Evolutionary conservation across 2,797 vertebrate species (phyloP), one percentile per base, ranked within the genome.

Genomic region (Mus minutoides): DNA sequence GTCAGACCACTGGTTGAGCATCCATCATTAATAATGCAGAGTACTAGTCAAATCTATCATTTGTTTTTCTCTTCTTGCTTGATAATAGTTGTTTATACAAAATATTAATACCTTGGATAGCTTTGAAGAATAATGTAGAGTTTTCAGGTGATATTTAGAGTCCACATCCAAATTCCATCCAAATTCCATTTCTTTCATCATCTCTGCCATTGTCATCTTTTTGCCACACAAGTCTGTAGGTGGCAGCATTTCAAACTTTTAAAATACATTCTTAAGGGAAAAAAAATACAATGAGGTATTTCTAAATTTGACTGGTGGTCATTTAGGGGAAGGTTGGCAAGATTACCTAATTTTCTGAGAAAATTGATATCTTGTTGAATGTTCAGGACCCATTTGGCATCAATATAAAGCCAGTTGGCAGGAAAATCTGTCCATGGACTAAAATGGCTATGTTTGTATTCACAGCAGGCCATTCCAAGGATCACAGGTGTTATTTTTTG

Each of bases 241-340:
- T 98, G 98, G 98, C 98, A 98, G 98, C 95, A 98, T 98, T 97
- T 94, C 96, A 92, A 95, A 40, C 29, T 17, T 94, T 96, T 97
- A 94, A 87, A 58, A 85, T 67, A 87, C 21, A 77, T 91, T 58
- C 26, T 95, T 97, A 84, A 90, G 62, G 26, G 10, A 10, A 12
- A 62, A 29, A 26, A 69, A n/a, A 82, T 29, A 2, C 75, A 90
- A 76, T 0, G 0, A 54, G 12, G 0, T 34, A 73, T 90, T 96
- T 80, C 24, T 92, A 43, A 88, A 37, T 37, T 67, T 90, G 34
- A 9, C 21, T 91, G 56, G 31, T 54, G 43, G 71, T 56, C 6
- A 34, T 93, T 96, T 90, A 21, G n/a, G 73, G 79, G 31, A 91
- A 95, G 49, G n/a, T 73, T 95, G 83, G 13, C 80, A 88, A 92